A percentile compares a stretch with the other conserved stretches of the same genome.
These are phyloP conservation scores for Paelopatides confundens DNA, from an alignment of 53 echinoderm and acorn worm genomes.

Conservation along the genomic window DNA sequence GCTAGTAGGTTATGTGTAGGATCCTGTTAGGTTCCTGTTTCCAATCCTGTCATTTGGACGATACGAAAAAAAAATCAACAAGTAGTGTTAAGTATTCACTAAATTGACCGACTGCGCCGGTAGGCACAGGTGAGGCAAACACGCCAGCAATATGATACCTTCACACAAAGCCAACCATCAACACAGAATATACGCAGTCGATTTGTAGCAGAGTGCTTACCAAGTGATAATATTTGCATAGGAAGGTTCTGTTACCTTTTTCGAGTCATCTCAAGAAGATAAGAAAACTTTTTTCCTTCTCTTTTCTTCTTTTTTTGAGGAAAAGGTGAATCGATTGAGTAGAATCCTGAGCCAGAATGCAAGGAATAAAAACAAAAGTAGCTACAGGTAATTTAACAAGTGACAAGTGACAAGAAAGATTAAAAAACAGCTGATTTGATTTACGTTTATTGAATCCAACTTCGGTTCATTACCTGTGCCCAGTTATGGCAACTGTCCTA, in stretches of 20 bases:
- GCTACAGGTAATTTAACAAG: slow-evolving; percentile 45
- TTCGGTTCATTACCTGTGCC: slow-evolving; percentile 19
- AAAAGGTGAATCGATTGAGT: slow-evolving; percentile 41
- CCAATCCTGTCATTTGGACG: slow-evolving; percentile 32
- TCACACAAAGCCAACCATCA: slow-evolving; percentile 32
- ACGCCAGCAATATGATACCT: slow-evolving; percentile 28
- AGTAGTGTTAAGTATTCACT: slow-evolving; percentile 36
- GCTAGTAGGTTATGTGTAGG: not conserved
- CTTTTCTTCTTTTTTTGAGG: not conserved
- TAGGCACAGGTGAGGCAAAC: slow-evolving; percentile 53
- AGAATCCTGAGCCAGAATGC: not conserved
- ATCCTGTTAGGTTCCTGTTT: slow-evolving; percentile 29
- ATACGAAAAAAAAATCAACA: slow-evolving; percentile 25
- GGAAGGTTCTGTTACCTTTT: slow-evolving; percentile 20
- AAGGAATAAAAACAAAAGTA: not conserved
- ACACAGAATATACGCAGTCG: slow-evolving; percentile 26
- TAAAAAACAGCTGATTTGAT: slow-evolving; percentile 31
- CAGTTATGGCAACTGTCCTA: slow-evolving; percentile 41
- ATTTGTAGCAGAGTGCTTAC: slow-evolving; percentile 34
- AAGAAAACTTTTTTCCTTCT: not conserved
- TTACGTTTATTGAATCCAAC: slow-evolving; percentile 1
- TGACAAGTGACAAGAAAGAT: slow-evolving; percentile 33
- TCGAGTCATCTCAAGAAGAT: slow-evolving; percentile 23
- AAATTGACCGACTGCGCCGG: slow-evolving; percentile 24
- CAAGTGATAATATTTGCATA: slow-evolving; percentile 51